These are phyloP conservation scores for Ophraella communa DNA, from an alignment of 2,888 invertebrate species.

Conservation along the genomic window DNA sequence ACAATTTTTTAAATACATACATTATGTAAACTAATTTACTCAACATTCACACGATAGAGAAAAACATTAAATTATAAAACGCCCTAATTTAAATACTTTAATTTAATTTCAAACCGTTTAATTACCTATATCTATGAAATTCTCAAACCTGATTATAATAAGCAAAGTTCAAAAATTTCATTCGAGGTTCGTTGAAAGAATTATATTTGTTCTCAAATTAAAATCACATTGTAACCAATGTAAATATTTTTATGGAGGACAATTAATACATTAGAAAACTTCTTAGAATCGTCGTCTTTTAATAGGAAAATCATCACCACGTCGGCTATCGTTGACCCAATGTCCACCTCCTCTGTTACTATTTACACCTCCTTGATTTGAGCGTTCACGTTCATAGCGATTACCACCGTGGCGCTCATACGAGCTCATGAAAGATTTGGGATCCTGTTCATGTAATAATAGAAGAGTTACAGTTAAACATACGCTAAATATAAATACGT, in stretches of 20 bases:
- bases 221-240: not conserved
- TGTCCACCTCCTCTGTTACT: constrained; percentile 47
- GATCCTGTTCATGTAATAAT: constrained; percentile 45
- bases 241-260: constrained; percentile 5
- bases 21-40: not conserved
- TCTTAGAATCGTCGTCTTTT: constrained; percentile 50
- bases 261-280: constrained; percentile 17
- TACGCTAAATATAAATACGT: too few species aligned
- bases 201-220: not conserved
- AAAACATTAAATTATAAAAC: not conserved
- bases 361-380: constrained; percentile 31
- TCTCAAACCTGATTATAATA: not conserved
- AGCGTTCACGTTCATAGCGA: constrained; percentile 37
- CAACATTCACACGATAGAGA: not conserved
- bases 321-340: constrained; percentile 52
- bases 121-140: not conserved
- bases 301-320: constrained; percentile 49
- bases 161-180: not conserved
- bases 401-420: constrained; percentile 49
- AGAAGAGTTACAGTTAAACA: not conserved
- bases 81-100: not conserved
- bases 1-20: not conserved
- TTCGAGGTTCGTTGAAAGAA: not conserved
- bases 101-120: not conserved
- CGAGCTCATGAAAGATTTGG: constrained; percentile 51